Percentiles rank a stretch among this genome's conserved stretches.
These are phyloP conservation scores for Macropis europaea DNA, from an alignment of 2,888 invertebrate species.

Conservation along the genomic window DNA sequence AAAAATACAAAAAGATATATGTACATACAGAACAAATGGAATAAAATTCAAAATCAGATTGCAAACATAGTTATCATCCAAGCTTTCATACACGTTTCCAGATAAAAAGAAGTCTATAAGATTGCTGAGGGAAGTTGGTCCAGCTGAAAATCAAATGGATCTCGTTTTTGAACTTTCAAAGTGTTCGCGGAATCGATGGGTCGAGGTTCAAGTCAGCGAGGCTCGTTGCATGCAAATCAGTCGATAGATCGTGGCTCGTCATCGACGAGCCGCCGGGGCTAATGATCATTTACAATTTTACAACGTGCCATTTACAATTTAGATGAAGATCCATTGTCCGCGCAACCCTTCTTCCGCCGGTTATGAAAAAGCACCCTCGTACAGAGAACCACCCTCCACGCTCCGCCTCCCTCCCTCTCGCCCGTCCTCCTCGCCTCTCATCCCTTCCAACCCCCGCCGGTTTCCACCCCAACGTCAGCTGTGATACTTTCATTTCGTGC, in stretches of 20 bases:
- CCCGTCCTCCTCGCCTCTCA: constrained; percentile 7
- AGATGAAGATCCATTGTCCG: constrained; percentile 73
- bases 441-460: constrained; percentile 21
- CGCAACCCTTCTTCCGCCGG: constrained; percentile 64
- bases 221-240: constrained; percentile 38
- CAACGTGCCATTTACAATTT: constrained; percentile 75
- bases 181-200: no score
- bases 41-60: no score
- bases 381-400: constrained; percentile 45
- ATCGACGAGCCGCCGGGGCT: constrained; percentile 39
- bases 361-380: constrained; percentile 70
- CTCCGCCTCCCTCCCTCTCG: constrained; percentile 6
- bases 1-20: no score
- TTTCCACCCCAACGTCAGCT: constrained; percentile 66
- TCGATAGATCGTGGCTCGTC: constrained; percentile 37
- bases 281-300: constrained; percentile 71
- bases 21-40: no score
- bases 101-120: no score
- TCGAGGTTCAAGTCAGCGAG: constrained; percentile 10
- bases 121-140: no score
- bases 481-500: constrained; percentile 72
- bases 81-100: no score
- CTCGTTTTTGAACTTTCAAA: no score
- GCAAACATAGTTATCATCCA: no score
- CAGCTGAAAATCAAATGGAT: no score